These are phyloP conservation scores for Arbacia lixula DNA, from an alignment of 53 echinoderm and acorn worm species.

Conservation along the genomic window DNA sequence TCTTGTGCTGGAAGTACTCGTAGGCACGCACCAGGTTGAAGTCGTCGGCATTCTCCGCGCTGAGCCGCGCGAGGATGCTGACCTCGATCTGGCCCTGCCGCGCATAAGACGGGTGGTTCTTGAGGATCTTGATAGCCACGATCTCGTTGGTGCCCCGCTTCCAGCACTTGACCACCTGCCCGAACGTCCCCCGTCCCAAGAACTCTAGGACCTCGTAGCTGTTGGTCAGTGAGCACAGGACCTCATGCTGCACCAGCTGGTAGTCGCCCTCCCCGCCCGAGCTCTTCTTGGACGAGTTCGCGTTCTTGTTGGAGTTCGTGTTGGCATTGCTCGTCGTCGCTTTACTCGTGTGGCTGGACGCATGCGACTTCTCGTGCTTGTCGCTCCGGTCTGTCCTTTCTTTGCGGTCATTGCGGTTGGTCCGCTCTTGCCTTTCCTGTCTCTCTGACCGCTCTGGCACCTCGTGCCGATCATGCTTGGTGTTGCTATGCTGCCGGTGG, in stretches of 20 bases:
- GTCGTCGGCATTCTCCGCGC: constrained; percentile 98
- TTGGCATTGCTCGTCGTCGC: constrained; percentile 68
- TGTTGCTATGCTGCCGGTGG: constrained; percentile 58
- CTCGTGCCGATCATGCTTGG: constrained; percentile 66
- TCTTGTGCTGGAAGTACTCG: constrained; percentile 99
- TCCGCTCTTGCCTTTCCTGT: constrained; percentile 62
- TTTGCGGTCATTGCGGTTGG: constrained; percentile 36
- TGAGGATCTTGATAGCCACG: constrained; percentile 98
- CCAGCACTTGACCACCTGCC: constrained; percentile 99
- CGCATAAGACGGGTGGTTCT: constrained; percentile 98
- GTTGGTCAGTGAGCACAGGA: constrained; percentile 93
- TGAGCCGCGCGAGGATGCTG: constrained; percentile 86
- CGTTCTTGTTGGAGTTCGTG: constrained; percentile 70
- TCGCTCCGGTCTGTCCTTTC: constrained; percentile 44
- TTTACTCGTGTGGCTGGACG: constrained; percentile 56
- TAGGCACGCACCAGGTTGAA: constrained; percentile 98
- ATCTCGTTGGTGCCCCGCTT: constrained; percentile 99
- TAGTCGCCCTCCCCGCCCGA: constrained; percentile 94
- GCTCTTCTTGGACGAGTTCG: constrained; percentile 75
- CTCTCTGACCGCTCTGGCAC: constrained; percentile 57
- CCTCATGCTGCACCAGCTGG: constrained; percentile 97
- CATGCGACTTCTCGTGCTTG: constrained; percentile 38
- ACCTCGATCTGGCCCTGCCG: constrained; percentile 99
- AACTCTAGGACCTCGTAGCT: constrained; percentile 98
- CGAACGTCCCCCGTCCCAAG: constrained; percentile 95